Evolutionary conservation across 1,140 invertebrate species (phyloP).

Genomic region (Nixonia krombeini): DNA sequence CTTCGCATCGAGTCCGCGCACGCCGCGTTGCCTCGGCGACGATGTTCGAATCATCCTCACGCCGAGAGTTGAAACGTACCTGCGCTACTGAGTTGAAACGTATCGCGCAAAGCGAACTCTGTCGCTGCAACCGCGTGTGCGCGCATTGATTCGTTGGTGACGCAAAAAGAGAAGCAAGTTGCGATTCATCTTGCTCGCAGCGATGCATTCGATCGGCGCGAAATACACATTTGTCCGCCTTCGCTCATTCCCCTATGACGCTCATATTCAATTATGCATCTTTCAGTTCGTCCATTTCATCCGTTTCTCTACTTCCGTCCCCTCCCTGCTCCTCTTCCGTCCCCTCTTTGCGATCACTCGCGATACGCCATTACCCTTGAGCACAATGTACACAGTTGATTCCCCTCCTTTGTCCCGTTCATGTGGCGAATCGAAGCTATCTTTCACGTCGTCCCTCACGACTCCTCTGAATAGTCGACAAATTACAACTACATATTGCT

Average conservation of each 20-base stretch:
- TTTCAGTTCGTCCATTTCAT: conserved; percentile 45
- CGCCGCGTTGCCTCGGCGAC: no score
- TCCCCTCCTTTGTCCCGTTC: conserved; percentile 35
- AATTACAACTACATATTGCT: conserved; percentile 40
- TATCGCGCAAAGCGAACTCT: no score
- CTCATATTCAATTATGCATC: no score
- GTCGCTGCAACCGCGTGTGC: no score
- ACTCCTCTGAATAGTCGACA: conserved; percentile 30
- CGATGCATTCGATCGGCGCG: conserved; percentile 40
- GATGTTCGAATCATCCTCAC: no score
- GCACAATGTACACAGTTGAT: conserved; percentile 45
- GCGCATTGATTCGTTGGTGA: no score
- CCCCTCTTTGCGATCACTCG: conserved; percentile 25
- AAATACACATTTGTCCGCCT: conserved; percentile 33
- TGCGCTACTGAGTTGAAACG: no score
- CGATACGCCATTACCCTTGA: conserved; percentile 43
- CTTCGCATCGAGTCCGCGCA: no score
- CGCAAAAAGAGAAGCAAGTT: no score
- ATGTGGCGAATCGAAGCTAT: conserved; percentile 21
- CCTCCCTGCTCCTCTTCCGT: conserved; percentile 12
- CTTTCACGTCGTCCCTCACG: conserved; percentile 40
- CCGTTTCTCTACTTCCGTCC: conserved; percentile 24
- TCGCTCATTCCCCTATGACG: conserved; percentile 43
- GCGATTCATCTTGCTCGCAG: conserved; percentile 45
- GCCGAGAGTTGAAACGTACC: no score